These are phyloP conservation scores for Formica selysi DNA, from an alignment of 1,140 invertebrate genomes.

Conservation along the genomic window DNA sequence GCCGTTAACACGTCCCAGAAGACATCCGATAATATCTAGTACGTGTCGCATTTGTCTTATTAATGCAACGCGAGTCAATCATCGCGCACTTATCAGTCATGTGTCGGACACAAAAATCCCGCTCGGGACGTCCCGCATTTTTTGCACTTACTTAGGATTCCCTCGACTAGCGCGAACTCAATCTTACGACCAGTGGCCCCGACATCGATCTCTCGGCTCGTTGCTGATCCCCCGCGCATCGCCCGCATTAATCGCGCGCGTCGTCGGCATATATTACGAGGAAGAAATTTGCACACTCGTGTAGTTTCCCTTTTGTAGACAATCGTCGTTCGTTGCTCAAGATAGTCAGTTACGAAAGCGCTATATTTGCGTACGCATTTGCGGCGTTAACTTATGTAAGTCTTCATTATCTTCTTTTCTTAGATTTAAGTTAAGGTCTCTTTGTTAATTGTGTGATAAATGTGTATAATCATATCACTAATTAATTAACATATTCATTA, in stretches of 20 bases:
- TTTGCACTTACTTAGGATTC: constrained; percentile 36
- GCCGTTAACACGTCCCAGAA: constrained; percentile 13
- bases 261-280: constrained; percentile 26
- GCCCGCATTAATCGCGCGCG: constrained; percentile 13
- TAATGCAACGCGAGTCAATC: constrained; percentile 24
- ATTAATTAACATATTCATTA: too few relatives aligned
- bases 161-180: neutral
- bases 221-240: neutral
- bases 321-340: neutral
- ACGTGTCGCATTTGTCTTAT: constrained; percentile 40
- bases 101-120: constrained; percentile 20
- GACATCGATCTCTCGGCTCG: constrained; percentile 3
- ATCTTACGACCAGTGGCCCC: neutral
- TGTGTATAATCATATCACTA: neutral
- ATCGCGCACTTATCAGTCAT: neutral
- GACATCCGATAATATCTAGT: constrained; percentile 31
- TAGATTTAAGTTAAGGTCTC: neutral
- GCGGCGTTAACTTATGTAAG: constrained; percentile 31
- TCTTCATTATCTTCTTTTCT: neutral
- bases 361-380: neutral
- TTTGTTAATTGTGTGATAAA: neutral
- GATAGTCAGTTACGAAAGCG: constrained; percentile 12
- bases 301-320: neutral
- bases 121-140: constrained; percentile 26
- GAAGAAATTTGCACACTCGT: constrained; percentile 16